A percentile compares a stretch with the other conserved stretches of the same genome.
These are phyloP conservation scores for Pheosia gnoma DNA, from an alignment of 2,888 invertebrate genomes.

Conservation along the genomic window DNA sequence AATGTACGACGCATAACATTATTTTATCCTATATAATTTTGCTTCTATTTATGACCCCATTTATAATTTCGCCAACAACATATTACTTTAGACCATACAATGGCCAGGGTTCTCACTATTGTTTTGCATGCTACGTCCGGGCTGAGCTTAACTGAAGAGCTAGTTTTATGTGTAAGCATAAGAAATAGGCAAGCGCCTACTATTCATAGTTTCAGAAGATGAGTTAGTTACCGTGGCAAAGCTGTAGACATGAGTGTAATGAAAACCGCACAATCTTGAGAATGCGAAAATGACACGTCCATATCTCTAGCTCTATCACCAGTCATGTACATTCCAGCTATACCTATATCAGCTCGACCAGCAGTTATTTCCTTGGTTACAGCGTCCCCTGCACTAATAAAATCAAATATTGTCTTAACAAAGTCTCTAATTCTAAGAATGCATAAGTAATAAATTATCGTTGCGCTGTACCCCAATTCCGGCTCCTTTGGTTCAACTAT, in stretches of 20 bases:
- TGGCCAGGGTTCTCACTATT: too few species aligned
- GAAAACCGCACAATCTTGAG: slow-evolving; percentile 90
- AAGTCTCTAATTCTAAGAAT: neutral
- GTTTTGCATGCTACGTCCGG: too few species aligned
- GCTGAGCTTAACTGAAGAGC: too few species aligned
- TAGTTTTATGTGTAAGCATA: too few species aligned
- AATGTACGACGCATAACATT: too few species aligned
- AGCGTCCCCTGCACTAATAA: slow-evolving; percentile 83
- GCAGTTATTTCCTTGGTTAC: slow-evolving; percentile 81
- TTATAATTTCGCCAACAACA: too few species aligned
- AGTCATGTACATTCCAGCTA: slow-evolving; percentile 89
- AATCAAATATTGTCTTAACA: neutral
- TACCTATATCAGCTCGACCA: slow-evolving; percentile 86
- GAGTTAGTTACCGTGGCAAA: slow-evolving; percentile 84
- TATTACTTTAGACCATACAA: too few species aligned
- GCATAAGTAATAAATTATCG: neutral
- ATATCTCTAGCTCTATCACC: slow-evolving; percentile 75
- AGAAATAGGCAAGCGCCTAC: too few species aligned
- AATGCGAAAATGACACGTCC: slow-evolving; percentile 87
- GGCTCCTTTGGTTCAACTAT: slow-evolving; percentile 84
- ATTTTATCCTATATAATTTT: too few species aligned
- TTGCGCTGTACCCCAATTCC: slow-evolving; percentile 56
- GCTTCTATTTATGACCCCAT: too few species aligned
- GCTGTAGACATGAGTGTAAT: slow-evolving; percentile 91
- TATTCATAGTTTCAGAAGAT: too few species aligned